phyloP scores from a whole-genome alignment of 2,888 invertebrate genomes.

The Beris morrisii region DNA sequence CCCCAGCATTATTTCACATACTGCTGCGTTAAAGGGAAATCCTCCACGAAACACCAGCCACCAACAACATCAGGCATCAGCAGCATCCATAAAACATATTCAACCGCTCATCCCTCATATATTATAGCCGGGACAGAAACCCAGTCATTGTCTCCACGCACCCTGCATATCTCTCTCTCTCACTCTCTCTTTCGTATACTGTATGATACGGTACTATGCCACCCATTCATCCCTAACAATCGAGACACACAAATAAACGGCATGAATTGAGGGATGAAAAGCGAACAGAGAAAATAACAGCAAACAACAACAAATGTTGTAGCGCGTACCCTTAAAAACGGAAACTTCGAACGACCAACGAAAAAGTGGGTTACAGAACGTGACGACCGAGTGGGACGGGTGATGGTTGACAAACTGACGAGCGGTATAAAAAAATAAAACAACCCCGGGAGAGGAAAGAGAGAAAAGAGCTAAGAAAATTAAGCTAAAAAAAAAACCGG shows the following conservation, averaged over 20 bases:
- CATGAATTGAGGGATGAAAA: constrained; percentile 38
- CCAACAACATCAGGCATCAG: constrained; percentile 8
- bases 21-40: not conserved
- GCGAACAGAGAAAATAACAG: constrained; percentile 35
- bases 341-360: constrained; percentile 11
- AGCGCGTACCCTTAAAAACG: constrained; percentile 20
- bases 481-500: constrained; percentile 2
- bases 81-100: constrained; percentile 29
- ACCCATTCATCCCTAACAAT: constrained; percentile 25
- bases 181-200: too few relatives aligned
- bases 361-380: too few relatives aligned
- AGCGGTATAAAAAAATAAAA: constrained; percentile 1
- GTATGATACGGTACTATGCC: not conserved
- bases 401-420: constrained; percentile 22
- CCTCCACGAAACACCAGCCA: not conserved
- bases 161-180: not conserved
- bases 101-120: constrained; percentile 21
- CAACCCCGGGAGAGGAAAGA: not conserved
- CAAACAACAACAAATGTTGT: constrained; percentile 32
- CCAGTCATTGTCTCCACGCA: not conserved
- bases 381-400: too few relatives aligned
- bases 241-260: constrained; percentile 36
- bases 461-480: constrained; percentile 14
- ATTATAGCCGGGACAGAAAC: not conserved
- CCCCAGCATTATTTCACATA: too few relatives aligned